Base-by-base conservation (phyloP, 2,888 invertebrate species). In the Callimorpha dominula region DNA sequence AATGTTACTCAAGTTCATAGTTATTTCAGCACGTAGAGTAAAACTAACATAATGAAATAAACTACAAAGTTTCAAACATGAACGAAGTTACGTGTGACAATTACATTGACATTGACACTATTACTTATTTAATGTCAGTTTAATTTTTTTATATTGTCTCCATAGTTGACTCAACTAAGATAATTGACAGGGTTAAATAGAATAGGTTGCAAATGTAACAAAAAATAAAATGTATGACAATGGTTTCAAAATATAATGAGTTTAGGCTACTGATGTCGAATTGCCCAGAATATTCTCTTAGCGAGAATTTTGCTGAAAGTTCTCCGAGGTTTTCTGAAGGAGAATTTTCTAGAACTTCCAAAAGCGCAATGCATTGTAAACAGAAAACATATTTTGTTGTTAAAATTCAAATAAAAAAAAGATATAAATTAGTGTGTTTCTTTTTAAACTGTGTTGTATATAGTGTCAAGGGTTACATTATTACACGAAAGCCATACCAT, bases 81-180 rank as follows among this genome's bases (percentile, higher is more conserved):
- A 57, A 57, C 57, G 20, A 6, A 52, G 52, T 57, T 57, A 54
- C 57, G 57, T 57, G 20, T 57, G 20, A 57, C 20, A 11, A 57
- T 57, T 57, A 57, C 20, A 57, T 57, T 57, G 57, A 57, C 57
- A 57, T 20, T 57, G 57, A 54, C 54, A 54, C 54, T n/a, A 54
- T 20, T 57, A 57, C 11, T 50, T 20, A 12, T 57, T 57, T 57
- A 20, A 20, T 4, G 20, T 31, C 31, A 20, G 31, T 20, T 60
- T 14, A 60, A 60, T 31, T 31, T 46, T 46, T 46, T 9, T 3
- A 9, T 46, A 46, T 46, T 46, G 43, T 46, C 43, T 46, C 43
- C 31, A 3, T 46, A 46, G 43, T 46, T 46, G 9, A 46, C 43
- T 46, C 43, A 8, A 46, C 43, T 46, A 8, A 46, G 1, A 46